phyloP scores from a whole-genome alignment of 2,113 vertebrate species.

The Nothobranchius kuhntae region DNA sequence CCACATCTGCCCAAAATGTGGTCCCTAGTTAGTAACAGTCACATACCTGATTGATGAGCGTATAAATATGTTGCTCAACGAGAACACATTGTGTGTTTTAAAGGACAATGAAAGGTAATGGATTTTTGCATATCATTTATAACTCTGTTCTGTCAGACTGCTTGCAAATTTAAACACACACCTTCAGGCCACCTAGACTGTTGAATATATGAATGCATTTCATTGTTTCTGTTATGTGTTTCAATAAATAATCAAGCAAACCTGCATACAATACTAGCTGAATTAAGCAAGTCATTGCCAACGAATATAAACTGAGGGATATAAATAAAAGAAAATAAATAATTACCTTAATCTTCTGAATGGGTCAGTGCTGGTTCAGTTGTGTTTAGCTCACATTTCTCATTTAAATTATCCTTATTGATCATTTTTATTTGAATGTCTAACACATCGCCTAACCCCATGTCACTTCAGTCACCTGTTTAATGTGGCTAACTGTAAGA shows the following conservation, averaged over 20 bases:
- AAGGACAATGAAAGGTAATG: constrained; percentile 28
- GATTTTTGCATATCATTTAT: constrained; percentile 12
- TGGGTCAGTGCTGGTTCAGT: too few species aligned
- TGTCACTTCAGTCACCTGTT: too few species aligned
- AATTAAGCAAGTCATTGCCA: too few species aligned
- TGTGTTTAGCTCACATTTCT: too few species aligned
- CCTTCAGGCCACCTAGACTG: constrained; percentile 9
- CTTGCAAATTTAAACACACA: constrained; percentile 18
- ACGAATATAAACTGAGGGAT: too few species aligned
- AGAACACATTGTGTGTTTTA: constrained; percentile 7
- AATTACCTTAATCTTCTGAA: too few species aligned
- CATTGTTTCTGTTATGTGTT: background rate
- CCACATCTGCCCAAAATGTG: background rate
- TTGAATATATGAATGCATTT: constrained; percentile 13
- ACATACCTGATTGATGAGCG: constrained; percentile 33
- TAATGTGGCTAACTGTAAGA: too few species aligned
- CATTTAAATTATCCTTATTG: too few species aligned
- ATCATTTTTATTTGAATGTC: too few species aligned
- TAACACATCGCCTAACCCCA: too few species aligned
- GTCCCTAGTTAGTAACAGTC: constrained; percentile 3
- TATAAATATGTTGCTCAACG: constrained; percentile 20
- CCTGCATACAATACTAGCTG: background rate
- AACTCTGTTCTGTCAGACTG: constrained; percentile 19
- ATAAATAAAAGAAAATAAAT: too few species aligned
- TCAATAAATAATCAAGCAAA: background rate